These are phyloP conservation scores for Podarcis siculus DNA, from an alignment of 2,797 vertebrate genomes.

Conservation along the genomic window DNA sequence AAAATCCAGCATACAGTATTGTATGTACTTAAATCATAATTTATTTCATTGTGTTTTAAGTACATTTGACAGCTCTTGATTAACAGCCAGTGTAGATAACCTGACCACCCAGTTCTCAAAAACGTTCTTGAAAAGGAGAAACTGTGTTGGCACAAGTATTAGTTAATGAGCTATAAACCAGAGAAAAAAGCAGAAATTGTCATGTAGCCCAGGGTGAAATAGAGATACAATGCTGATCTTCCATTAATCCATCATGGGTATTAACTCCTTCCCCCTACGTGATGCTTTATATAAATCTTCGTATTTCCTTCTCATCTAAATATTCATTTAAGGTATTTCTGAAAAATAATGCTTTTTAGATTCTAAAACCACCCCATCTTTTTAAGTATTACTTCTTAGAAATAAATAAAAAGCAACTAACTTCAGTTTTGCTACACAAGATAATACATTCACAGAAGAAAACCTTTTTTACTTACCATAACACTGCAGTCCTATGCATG, in stretches of 20 bases:
- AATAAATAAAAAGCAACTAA: no score
- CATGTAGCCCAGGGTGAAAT: neutral
- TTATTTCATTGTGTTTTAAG: neutral
- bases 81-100: neutral
- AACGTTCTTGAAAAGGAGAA: neutral
- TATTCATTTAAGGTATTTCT: neutral
- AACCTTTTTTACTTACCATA: no score
- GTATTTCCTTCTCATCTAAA: neutral
- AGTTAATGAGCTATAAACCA: neutral
- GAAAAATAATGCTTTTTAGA: neutral
- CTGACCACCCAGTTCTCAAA: neutral
- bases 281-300: neutral
- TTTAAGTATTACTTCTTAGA: neutral
- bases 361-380: neutral
- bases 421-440: neutral
- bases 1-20: neutral
- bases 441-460: neutral
- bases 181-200: neutral
- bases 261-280: neutral
- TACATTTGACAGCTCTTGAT: neutral
- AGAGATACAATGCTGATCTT: neutral
- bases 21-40: neutral
- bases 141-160: neutral
- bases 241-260: neutral
- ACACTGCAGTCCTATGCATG: no score